phyloP scores from a whole-genome alignment of 2,113 vertebrate species.

The Lipophrys pholis region DNA sequence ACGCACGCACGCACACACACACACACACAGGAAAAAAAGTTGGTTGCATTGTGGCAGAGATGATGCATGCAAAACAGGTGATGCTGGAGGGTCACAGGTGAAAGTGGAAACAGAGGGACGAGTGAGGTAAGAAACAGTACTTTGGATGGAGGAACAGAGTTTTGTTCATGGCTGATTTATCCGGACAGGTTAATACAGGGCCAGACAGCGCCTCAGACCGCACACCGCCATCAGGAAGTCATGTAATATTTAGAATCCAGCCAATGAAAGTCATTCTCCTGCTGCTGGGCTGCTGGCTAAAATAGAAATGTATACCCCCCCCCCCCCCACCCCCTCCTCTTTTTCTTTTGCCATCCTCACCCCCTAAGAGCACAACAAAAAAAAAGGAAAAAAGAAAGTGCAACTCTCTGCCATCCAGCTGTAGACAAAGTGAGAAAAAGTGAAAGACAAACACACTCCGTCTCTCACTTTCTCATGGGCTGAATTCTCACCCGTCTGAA shows the following conservation, averaged over 20 bases:
- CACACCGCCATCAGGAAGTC: slow-evolving; percentile 83
- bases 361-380: slow-evolving; percentile 26
- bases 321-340: slow-evolving; percentile 7
- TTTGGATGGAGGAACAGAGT: slow-evolving; percentile 52
- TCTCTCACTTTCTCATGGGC: not conserved
- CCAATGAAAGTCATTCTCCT: slow-evolving; percentile 78
- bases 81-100: slow-evolving; percentile 27
- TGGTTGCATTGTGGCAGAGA: slow-evolving; percentile 40
- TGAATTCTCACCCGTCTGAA: slow-evolving; percentile 7
- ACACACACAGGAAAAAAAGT: not conserved
- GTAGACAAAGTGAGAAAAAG: not conserved
- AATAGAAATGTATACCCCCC: slow-evolving; percentile 77
- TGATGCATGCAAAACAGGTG: slow-evolving; percentile 46
- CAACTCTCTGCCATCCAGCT: slow-evolving; percentile 12
- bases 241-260: slow-evolving; percentile 85
- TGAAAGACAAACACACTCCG: not conserved
- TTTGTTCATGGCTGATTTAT: slow-evolving; percentile 84
- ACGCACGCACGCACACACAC: no score
- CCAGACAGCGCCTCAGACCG: slow-evolving; percentile 79
- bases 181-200: slow-evolving; percentile 85
- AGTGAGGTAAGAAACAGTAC: slow-evolving; percentile 25
- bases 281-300: slow-evolving; percentile 68
- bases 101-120: slow-evolving; percentile 10
- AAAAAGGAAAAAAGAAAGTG: slow-evolving; percentile 22
- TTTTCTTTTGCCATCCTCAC: slow-evolving; percentile 14